phyloP scores from a whole-genome alignment of 2,888 invertebrate genomes.

The Synergus itoensis region DNA sequence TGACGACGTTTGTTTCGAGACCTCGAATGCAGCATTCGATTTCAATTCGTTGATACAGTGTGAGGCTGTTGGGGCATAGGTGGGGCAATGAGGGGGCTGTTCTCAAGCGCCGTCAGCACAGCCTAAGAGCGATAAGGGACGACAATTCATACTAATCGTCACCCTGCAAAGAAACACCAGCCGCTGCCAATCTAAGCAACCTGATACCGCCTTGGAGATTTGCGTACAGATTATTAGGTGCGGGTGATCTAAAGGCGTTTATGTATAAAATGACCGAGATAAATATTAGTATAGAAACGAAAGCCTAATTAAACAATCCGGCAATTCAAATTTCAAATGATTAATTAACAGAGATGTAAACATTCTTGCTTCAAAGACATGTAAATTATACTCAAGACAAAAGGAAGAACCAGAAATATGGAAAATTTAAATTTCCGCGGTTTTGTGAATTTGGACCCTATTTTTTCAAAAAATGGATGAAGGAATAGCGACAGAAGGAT shows the following conservation, averaged over 20 bases:
- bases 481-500: too few species aligned
- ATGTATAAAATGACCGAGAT: background rate
- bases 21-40: constrained; percentile 9
- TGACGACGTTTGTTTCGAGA: constrained; percentile 49
- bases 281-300: background rate
- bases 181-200: background rate
- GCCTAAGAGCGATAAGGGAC: background rate
- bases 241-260: background rate
- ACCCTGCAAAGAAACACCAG: background rate
- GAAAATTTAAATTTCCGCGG: too few species aligned
- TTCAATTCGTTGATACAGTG: background rate
- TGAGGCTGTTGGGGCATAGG: background rate
- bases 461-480: too few species aligned
- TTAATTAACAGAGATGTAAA: background rate
- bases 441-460: too few species aligned
- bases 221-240: background rate
- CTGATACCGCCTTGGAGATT: background rate
- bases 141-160: background rate
- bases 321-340: background rate
- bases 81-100: background rate
- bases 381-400: background rate
- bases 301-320: background rate
- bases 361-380: background rate
- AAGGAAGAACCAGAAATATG: too few species aligned
- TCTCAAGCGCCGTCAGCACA: constrained; percentile 3